Evolutionary conservation across 2,888 invertebrate genomes (phyloP).

Genomic region (Petrolisthes manimaculis): DNA sequence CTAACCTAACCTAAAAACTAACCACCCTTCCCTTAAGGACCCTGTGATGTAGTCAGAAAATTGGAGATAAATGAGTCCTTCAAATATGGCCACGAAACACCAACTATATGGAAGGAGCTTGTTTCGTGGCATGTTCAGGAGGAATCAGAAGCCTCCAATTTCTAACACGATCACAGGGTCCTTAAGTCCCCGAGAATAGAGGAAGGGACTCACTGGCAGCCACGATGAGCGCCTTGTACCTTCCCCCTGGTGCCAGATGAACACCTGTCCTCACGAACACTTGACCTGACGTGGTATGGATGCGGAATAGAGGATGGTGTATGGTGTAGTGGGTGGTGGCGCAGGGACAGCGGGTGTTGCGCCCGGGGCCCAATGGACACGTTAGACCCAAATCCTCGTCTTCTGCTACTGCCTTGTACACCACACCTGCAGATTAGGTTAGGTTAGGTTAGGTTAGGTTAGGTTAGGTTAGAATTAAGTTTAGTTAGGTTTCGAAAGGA

Average conservation of each 20-base stretch:
- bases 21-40: too few relatives aligned
- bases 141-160: too few relatives aligned
- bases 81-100: too few relatives aligned
- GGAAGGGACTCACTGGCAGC: conserved; percentile 2
- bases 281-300: conserved; percentile 14
- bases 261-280: not conserved
- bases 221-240: not conserved
- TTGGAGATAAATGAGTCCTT: too few relatives aligned
- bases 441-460: too few relatives aligned
- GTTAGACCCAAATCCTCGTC: conserved; percentile 20
- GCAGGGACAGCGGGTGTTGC: conserved; percentile 21
- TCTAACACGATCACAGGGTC: too few relatives aligned
- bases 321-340: conserved; percentile 1
- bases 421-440: not conserved
- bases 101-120: too few relatives aligned
- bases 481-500: too few relatives aligned
- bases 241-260: not conserved
- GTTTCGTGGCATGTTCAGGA: too few relatives aligned
- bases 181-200: not conserved
- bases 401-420: conserved; percentile 22
- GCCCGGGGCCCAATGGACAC: conserved; percentile 17
- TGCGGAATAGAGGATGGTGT: not conserved
- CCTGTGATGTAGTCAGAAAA: too few relatives aligned
- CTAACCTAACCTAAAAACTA: too few relatives aligned
- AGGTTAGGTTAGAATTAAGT: too few relatives aligned